Evolutionary conservation across 1,140 invertebrate genomes (phyloP), one percentile per base, ranked within the genome.

Genomic region (Octopus bimaculoides): DNA sequence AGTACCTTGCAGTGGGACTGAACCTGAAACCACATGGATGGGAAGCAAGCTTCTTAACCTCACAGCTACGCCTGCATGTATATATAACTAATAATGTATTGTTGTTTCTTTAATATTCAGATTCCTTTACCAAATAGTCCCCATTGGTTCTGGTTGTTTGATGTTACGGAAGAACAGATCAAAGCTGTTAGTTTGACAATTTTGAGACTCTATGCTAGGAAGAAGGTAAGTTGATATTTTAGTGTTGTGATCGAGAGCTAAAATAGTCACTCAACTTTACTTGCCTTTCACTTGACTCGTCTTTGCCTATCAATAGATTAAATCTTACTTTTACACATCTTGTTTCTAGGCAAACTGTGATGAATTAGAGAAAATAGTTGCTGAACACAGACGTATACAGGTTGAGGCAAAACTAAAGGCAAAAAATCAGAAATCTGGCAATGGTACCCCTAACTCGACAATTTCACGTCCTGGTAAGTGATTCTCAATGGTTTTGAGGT

Each of bases 101-200:
- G 9, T 71, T 71, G 17, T 9, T 71, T 71, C 26, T 71, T 77
- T 81, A 79, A 77, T 52, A 84, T 85, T 12, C 82, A 91, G 90
- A 89, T 98, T 76, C 93, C 95, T 10, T 86, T 99, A 78, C 97
- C 97, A 7, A 94, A 93, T 80, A 93, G 93, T 82, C 97, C 97
- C 0, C 91, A 95, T 0, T 99, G 98, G 97, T 98, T 94, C 88
- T 89, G 97, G 4, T 78, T 90, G 9, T 98, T 99, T 88, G 93
- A 94, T 86, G 96, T 96, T 0, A 92, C 91, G 0, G 95, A 97
- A 90, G 92, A 92, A 17, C 93, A 96, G 77, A 96, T 99, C 10
- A 92, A 94, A 80, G 95, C 96, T 84, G 95, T 98, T 55, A 96
- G 94, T 83, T 89, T 93, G 56, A 93, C 93, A 52, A 96, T 99